Conservation (phyloP, 2,888 invertebrate genomes). For the Andrena chrysosceles region DNA sequence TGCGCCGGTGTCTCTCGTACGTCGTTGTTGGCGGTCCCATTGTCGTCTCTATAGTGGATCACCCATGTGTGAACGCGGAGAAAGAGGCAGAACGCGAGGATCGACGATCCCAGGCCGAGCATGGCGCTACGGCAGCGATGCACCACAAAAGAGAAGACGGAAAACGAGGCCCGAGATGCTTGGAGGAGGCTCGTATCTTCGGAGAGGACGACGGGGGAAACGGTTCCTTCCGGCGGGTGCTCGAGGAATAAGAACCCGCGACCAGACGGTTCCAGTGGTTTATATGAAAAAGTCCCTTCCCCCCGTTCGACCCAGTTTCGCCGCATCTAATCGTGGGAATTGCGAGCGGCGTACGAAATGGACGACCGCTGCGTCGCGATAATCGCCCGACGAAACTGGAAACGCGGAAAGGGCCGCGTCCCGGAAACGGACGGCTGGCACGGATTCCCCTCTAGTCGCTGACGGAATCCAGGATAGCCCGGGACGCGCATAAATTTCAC, state of each 20-base stretch:
- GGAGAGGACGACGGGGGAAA: conserved; percentile 14
- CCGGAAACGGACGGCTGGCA: conserved; percentile 8
- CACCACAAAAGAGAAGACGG: neutral
- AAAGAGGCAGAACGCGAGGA: conserved; percentile 25
- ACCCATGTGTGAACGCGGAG: conserved; percentile 55
- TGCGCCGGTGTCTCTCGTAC: conserved; percentile 34
- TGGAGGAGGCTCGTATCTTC: conserved; percentile 1
- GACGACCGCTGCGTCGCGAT: conserved; percentile 41
- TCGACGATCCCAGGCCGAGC: conserved; percentile 6
- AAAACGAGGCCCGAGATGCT: neutral
- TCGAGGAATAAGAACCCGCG: neutral
- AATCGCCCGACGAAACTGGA: conserved; percentile 25
- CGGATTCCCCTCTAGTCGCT: neutral
- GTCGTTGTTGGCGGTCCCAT: conserved; percentile 36
- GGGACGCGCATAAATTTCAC: conserved; percentile 30
- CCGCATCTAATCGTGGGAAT: conserved; percentile 59
- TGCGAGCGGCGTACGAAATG: conserved; percentile 57
- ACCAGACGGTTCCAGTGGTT: conserved; percentile 11
- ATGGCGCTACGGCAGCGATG: conserved; percentile 6
- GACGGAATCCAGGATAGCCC: conserved; percentile 27
- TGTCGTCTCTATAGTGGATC: conserved; percentile 36
- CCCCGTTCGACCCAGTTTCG: conserved; percentile 51
- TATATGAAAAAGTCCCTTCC: conserved; percentile 50
- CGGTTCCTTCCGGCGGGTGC: conserved; percentile 38
- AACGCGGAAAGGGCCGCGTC: neutral